These are phyloP conservation scores for Anorthoa munda DNA, from an alignment of 2,888 invertebrate genomes.

Conservation along the genomic window DNA sequence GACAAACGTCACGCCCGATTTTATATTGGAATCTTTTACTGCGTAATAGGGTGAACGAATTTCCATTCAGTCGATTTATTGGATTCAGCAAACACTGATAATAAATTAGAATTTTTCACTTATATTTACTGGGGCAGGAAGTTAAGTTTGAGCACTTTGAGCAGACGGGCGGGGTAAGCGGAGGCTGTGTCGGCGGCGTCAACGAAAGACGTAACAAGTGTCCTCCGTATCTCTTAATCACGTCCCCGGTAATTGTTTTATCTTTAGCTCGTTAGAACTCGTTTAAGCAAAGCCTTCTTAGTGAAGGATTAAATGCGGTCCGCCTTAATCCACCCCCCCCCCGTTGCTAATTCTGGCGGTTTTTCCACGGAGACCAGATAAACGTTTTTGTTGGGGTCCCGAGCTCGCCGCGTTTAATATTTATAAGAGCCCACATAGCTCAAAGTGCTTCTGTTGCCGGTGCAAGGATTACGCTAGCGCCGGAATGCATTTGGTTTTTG, in stretches of 20 bases:
- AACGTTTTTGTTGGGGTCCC: slow-evolving; percentile 89
- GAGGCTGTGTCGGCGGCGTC: slow-evolving; percentile 67
- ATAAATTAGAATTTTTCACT: slow-evolving; percentile 64
- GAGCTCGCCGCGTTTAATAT: slow-evolving; percentile 86
- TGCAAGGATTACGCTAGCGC: slow-evolving; percentile 83
- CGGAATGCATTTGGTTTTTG: slow-evolving; percentile 83
- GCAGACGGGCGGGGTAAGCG: slow-evolving; percentile 53
- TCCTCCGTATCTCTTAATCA: slow-evolving; percentile 90
- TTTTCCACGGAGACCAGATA: slow-evolving; percentile 90
- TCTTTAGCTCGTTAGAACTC: slow-evolving; percentile 91
- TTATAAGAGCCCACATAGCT: slow-evolving; percentile 87
- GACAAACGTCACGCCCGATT: slow-evolving; percentile 86
- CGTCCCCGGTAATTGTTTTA: slow-evolving; percentile 90
- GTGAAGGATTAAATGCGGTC: slow-evolving; percentile 91
- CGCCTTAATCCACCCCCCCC: slow-evolving; percentile 90
- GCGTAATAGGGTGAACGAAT: slow-evolving; percentile 82
- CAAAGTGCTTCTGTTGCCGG: slow-evolving; percentile 82
- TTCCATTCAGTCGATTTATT: slow-evolving; percentile 77
- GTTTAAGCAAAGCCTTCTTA: slow-evolving; percentile 91
- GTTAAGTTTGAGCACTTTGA: slow-evolving; percentile 33
- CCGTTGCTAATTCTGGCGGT: slow-evolving; percentile 90
- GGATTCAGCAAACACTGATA: slow-evolving; percentile 73
- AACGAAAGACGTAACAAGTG: slow-evolving; percentile 89
- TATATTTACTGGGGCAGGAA: slow-evolving; percentile 51
- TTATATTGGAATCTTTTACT: slow-evolving; percentile 86